Percentiles rank a stretch among this genome's conserved stretches.
These are phyloP conservation scores for Capitulum mitella DNA, from an alignment of 2,888 invertebrate genomes.

Conservation along the genomic window DNA sequence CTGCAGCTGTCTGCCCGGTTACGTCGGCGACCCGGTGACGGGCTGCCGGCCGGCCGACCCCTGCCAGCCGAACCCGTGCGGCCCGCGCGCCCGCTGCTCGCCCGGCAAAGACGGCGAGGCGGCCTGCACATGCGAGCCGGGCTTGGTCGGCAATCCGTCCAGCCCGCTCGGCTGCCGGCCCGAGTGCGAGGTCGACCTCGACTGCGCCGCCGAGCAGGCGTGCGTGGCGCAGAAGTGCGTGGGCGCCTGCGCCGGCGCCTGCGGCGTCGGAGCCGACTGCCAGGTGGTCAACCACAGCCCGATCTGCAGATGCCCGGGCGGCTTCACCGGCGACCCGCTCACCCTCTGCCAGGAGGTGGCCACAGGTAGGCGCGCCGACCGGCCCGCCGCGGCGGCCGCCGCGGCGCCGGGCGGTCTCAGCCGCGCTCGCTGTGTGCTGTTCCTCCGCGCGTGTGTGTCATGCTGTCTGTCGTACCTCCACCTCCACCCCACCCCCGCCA, in stretches of 20 bases:
- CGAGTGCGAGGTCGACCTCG: conserved; percentile 37
- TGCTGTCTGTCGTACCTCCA: neutral
- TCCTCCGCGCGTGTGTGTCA: neutral
- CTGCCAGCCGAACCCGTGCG: conserved; percentile 38
- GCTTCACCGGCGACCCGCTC: conserved; percentile 49
- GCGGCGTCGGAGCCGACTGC: conserved; percentile 61
- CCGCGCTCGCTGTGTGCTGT: neutral
- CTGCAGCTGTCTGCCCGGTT: conserved; percentile 64
- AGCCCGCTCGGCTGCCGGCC: conserved; percentile 28
- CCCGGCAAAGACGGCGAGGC: conserved; percentile 17
- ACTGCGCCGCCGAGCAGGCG: conserved; percentile 50
- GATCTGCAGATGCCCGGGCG: conserved; percentile 60
- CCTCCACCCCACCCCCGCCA: neutral
- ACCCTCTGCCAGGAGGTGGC: conserved; percentile 39
- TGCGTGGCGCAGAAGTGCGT: conserved; percentile 67
- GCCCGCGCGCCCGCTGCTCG: conserved; percentile 38
- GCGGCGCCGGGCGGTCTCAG: conserved; percentile 63
- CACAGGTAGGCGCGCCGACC: conserved; percentile 51
- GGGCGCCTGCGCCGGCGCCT: conserved; percentile 59
- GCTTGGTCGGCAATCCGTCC: conserved; percentile 30
- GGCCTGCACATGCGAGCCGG: conserved; percentile 59
- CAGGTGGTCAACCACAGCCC: conserved; percentile 64
- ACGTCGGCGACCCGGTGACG: conserved; percentile 67
- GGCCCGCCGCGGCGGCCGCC: conserved; percentile 59
- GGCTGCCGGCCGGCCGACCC: conserved; percentile 49